Evolutionary conservation across 1,140 invertebrate species (phyloP), one percentile per base, ranked within the genome.

Genomic region (Lasioglossum albipes): DNA sequence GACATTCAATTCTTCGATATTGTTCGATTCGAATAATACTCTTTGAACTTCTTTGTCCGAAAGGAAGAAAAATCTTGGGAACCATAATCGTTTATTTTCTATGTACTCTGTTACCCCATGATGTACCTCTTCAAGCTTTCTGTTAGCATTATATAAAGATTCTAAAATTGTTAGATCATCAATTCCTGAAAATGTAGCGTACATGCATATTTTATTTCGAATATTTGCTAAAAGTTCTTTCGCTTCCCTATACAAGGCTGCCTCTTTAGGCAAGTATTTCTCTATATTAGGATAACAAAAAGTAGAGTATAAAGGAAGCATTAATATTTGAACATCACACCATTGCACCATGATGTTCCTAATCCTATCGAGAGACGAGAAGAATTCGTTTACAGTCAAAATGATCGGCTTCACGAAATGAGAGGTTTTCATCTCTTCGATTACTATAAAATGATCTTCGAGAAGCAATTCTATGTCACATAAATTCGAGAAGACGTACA

Each of bases 41-140:
- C 97, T 96, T 68, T 97, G 90, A 68, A 98, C 92, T 54, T 97
- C 96, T n/a, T 96, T 96, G 94, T 98, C 96, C 0, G 97, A 97
- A 9, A 98, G 95, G 87, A 98, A 98, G 94, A 97, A 98, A 86
- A 98, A 97, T 82, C 97, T 94, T 20, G 97, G 96, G 91, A 98
- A 98, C 61, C 95, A 93, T 75, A 96, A 94, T 73, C 96, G 94
- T 88, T 97, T 97, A 10, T 95, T 95, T 90, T 97, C 95, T 87
- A 97, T 92, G 90, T 97, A 97, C 71, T 94, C 91, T 87, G 95
- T 94, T n/a, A 96, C 91, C 54, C 94, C 95, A 87, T 94, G 93
- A 74, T 95, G 91, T 31, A 95, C 91, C 66, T 85, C 84, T 54
- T 95, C 95, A 13, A 96, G 86, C 16, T 94, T 90, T 59, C 94